Evolutionary conservation across 2,888 invertebrate genomes (phyloP), one percentile per base, ranked within the genome.

Genomic region (Smittia aterrima): DNA sequence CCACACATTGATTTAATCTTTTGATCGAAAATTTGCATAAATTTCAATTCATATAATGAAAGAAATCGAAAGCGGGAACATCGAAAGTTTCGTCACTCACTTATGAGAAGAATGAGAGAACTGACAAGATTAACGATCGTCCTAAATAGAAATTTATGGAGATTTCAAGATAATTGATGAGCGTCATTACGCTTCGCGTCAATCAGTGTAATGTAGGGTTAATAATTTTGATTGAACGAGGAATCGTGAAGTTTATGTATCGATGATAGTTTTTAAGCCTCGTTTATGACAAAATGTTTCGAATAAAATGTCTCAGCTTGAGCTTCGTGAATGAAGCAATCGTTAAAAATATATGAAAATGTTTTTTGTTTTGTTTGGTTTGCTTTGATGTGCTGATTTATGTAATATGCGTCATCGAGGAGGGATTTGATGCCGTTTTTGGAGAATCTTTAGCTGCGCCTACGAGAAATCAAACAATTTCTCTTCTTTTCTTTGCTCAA

Each of bases 151-250:
- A 66, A 32, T 66, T 40, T 67, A 41, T 40, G 40, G 7, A 40
- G 18, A 40, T 38, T 47, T 2, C 47, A 24, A 66, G 18, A 32
- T 32, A 32, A 25, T 67, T 40, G 67, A 66, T 25, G 32, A 32
- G 25, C 27, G 16, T 58, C 58, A 47, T 13, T 47, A 7, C 3
- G n/a, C 7, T 16, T 58, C 47, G 20, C 20, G 9, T 58, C 58
- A 62, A 22, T 27, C 13, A 7, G 67, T 11, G 67, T 67, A 67
- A 67, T 67, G 67, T 27, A 67, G 67, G 67, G 67, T 67, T 67
- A 67, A 67, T 41, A 41, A 67, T 27, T 32, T 67, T 40, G 25
- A 67, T 67, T 67, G 58, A 58, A 22, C 32, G 16, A 47, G 13
- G 13, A 47, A 47, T 47, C 47, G 13, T 47, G 47, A n/a, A 47